Percentiles rank a stretch among this genome's conserved stretches.
phyloP scores from a whole-genome alignment of 1,140 invertebrate genomes.

The Acyrthosiphon pisum region DNA sequence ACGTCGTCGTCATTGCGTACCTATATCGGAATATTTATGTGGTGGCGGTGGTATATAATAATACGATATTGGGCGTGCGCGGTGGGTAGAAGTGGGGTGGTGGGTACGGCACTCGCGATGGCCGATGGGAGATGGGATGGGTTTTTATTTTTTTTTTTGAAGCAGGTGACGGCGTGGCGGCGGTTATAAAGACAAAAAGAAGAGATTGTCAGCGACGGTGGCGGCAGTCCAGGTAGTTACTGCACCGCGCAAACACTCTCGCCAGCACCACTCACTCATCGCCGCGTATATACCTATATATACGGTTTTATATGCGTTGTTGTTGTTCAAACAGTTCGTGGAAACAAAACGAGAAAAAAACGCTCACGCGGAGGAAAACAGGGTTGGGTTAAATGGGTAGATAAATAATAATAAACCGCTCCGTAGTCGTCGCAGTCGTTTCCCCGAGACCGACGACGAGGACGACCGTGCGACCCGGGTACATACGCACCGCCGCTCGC shows the following conservation, averaged over 20 bases:
- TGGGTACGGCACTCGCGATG: slow-evolving; percentile 24
- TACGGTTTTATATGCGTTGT: neutral
- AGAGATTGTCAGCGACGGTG: slow-evolving; percentile 39
- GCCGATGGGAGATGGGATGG: slow-evolving; percentile 42
- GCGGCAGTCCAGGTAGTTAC: neutral
- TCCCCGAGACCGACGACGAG: neutral
- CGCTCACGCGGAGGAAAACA: slow-evolving; percentile 9
- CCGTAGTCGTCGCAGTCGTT: neutral
- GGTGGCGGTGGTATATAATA: neutral
- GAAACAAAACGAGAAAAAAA: slow-evolving; percentile 11
- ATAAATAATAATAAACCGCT: slow-evolving; percentile 53
- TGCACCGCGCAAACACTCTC: neutral
- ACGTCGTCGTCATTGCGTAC: neutral
- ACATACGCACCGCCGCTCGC: neutral
- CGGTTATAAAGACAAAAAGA: slow-evolving; percentile 54
- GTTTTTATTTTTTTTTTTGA: slow-evolving; percentile 9
- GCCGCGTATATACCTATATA: neutral
- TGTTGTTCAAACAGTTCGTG: slow-evolving; percentile 53
- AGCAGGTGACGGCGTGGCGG: slow-evolving; percentile 44
- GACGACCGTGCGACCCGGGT: slow-evolving; percentile 26
- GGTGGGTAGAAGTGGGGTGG: neutral
- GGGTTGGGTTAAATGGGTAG: slow-evolving; percentile 57
- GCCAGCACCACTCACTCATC: neutral
- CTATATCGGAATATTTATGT: neutral
- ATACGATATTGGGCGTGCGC: neutral